Evolutionary conservation across 2,113 vertebrate genomes (phyloP), one percentile per base, ranked within the genome.

Genomic region (Camelus dromedarius): DNA sequence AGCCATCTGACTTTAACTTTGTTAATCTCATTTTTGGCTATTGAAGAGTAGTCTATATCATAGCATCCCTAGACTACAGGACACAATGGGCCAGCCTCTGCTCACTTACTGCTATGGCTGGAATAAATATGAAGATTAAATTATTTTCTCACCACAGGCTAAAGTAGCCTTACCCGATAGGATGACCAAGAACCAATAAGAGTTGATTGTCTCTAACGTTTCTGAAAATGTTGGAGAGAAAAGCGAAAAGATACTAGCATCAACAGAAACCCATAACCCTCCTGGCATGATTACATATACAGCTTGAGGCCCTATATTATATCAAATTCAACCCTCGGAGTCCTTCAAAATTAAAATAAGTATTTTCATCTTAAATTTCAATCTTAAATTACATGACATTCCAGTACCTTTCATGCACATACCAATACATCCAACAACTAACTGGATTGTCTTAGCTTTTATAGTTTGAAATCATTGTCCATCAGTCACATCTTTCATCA

Each of bases 41-140:
- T 97, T 98, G 98, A 98, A 96, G 52, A 97, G 77, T 92, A 91
- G 97, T 98, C 97, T 98, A 77, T 98, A 97, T 98, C 96, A 97
- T 97, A 97, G 90, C 88, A 97, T 98, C 96, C 96, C 90, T 85
- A 97, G 80, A 82, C 93, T 97, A 20, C 48, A 80, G 75, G 95
- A 97, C 96, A 98, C 97, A 98, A 84, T 94, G 67, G 94, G 98
- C 90, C 95, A 97, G 94, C 75, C 94, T 98, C 97, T 98, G 93
- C 97, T 98, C 96, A 97, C 92, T 98, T 98, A 97, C 97, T 98
- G 97, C 96, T 97, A 54, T 96, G 92, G 95, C 89, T 96, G 91
- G 97, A 98, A 98, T 98, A 96, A 98, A 98, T 97, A 94, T 98
- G 97, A 98, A 98, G 97, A 98, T 98, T 98, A 98, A 98, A 98